Percentiles rank a stretch among this genome's conserved stretches.
Evolutionary conservation across 2,113 vertebrate genomes (phyloP).

Genomic region (Accipiter virgatus): DNA sequence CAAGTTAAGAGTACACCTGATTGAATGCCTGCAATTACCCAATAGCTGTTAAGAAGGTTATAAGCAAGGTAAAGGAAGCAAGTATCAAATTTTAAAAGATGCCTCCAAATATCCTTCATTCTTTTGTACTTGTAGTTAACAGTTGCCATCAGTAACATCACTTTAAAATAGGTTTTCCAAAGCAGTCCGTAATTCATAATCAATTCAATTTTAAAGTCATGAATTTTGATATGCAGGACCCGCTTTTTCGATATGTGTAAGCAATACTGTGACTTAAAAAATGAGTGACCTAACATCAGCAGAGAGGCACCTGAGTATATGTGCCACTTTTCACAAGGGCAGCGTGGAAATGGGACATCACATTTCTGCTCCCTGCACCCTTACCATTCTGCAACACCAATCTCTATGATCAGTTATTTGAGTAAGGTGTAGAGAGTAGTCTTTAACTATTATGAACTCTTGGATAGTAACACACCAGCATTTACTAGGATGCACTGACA

Average conservation of each 20-base stretch:
- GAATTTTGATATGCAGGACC: not conserved
- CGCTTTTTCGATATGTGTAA: not conserved
- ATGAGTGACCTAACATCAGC: not conserved
- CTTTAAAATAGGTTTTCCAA: not conserved
- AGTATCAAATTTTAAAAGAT: not conserved
- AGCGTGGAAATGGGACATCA: not conserved
- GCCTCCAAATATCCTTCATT: not conserved
- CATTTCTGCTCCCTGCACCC: not conserved
- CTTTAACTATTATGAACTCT: not conserved
- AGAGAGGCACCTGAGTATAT: not conserved
- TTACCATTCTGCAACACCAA: not conserved
- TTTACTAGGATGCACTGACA: not conserved
- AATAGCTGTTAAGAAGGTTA: not conserved
- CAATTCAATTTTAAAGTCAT: not conserved
- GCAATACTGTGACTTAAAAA: not conserved
- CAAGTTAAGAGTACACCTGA: not conserved
- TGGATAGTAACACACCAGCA: not conserved
- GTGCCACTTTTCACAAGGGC: not conserved
- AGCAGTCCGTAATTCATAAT: not conserved
- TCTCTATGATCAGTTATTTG: not conserved
- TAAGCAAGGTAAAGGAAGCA: not conserved
- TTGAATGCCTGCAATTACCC: not conserved
- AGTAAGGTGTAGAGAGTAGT: not conserved
- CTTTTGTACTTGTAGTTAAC: not conserved
- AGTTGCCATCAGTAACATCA: not conserved